phyloP scores from a whole-genome alignment of 2,113 vertebrate species.

The Suricata suricatta region DNA sequence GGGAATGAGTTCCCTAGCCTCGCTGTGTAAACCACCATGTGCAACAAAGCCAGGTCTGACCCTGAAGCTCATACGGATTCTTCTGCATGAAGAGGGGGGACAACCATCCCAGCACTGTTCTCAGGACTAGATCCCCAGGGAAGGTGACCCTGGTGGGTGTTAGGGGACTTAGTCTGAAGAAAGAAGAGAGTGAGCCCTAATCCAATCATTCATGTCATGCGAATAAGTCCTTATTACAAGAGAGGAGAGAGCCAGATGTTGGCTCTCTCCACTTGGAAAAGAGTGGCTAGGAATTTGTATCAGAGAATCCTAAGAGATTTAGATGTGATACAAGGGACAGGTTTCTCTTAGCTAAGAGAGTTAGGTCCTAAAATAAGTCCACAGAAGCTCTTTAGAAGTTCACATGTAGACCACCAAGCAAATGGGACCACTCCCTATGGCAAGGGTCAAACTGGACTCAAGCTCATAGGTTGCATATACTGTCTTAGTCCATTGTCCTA shows the following conservation, averaged over 20 bases:
- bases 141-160: background rate
- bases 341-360: background rate
- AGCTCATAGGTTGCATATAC: rapidly evolving
- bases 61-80: background rate
- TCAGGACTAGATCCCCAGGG: background rate
- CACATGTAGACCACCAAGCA: background rate
- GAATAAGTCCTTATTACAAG: background rate
- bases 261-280: background rate
- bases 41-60: background rate
- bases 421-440: too few species aligned
- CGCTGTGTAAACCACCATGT: background rate
- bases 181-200: background rate
- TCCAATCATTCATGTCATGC: background rate
- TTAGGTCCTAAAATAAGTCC: background rate
- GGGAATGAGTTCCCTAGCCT: background rate
- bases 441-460: background rate
- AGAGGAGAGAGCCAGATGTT: background rate
- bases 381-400: background rate
- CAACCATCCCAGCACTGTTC: background rate
- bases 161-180: background rate
- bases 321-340: background rate
- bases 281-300: background rate
- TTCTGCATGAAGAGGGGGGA: background rate
- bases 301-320: background rate
- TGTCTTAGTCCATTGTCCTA: background rate